Evolutionary conservation across 2,113 vertebrate species (phyloP).

Genomic region (Otus sunia): DNA sequence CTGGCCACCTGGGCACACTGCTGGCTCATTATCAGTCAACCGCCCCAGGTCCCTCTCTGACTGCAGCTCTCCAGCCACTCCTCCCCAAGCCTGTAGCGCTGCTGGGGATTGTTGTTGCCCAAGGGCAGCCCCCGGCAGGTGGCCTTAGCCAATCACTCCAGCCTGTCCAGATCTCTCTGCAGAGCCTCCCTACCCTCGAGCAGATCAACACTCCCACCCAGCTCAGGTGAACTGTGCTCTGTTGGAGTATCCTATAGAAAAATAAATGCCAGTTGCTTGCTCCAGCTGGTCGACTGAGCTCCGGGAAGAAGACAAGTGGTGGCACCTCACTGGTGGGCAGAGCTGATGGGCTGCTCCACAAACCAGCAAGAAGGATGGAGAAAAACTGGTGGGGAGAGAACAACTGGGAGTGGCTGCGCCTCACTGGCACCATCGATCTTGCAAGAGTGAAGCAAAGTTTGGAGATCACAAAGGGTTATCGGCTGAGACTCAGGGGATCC

Average conservation of each 20-base stretch:
- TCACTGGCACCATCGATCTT: not conserved
- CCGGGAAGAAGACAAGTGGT: not conserved
- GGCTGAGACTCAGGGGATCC: not conserved
- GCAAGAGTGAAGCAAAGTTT: not conserved
- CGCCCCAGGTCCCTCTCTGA: too few relatives aligned
- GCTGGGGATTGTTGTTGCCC: too few relatives aligned
- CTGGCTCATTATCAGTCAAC: too few relatives aligned
- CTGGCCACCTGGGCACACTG: too few relatives aligned
- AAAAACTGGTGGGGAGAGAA: not conserved
- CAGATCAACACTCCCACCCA: too few relatives aligned
- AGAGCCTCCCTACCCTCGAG: too few relatives aligned
- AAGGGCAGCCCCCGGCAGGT: too few relatives aligned
- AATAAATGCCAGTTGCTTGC: not conserved
- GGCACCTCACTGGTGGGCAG: not conserved
- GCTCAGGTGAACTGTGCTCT: not conserved
- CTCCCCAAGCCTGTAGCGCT: too few relatives aligned
- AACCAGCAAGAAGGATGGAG: not conserved
- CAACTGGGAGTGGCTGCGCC: accelerated
- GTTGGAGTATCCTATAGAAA: not conserved
- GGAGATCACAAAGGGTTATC: not conserved
- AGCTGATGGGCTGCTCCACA: not conserved
- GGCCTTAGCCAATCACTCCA: too few relatives aligned
- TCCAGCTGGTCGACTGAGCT: not conserved
- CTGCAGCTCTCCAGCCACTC: too few relatives aligned
- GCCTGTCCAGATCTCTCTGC: too few relatives aligned